These are phyloP conservation scores for Adrianichthys oophorus DNA, from an alignment of 2,797 vertebrate genomes.

Conservation along the genomic window DNA sequence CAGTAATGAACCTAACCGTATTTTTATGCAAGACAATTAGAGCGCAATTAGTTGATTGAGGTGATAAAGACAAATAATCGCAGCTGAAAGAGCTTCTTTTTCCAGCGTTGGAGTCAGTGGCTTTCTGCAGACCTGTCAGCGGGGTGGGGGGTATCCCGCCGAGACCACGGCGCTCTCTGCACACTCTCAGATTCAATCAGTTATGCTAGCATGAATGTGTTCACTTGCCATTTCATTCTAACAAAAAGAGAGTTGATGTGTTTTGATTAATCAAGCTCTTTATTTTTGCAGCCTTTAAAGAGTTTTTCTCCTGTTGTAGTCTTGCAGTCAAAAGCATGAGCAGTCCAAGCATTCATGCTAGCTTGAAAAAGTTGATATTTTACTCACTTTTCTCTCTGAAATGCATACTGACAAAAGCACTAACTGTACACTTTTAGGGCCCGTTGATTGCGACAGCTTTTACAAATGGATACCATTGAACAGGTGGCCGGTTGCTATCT, in stretches of 20 bases:
- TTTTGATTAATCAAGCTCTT: conserved; percentile 23
- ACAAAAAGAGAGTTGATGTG: conserved; percentile 10
- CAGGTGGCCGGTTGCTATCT: conserved; percentile 94
- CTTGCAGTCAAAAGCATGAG: conserved; percentile 14
- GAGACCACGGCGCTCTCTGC: conserved; percentile 44
- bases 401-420: conserved; percentile 90
- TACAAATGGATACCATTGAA: conserved; percentile 99
- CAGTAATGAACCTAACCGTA: conserved; percentile 66
- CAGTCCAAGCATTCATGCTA: conserved; percentile 83
- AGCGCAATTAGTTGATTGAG: conserved; percentile 69
- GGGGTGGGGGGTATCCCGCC: conserved; percentile 21
- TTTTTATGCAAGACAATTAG: conserved; percentile 67
- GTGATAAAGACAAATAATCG: conserved; percentile 68
- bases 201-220: conserved; percentile 84
- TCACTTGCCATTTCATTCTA: conserved; percentile 15
- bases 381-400: conserved; percentile 76
- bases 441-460: conserved; percentile 99
- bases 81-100: conserved; percentile 58
- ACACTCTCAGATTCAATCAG: conserved; percentile 53
- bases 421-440: conserved; percentile 98
- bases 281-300: background rate
- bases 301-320: conserved; percentile 26
- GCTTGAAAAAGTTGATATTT: conserved; percentile 59
- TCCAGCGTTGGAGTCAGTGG: conserved; percentile 59
- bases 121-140: conserved; percentile 66